Percentiles rank a stretch among this genome's conserved stretches.
Conservation (phyloP, 1,140 invertebrate genomes). For the Paraescarpia echinospica region DNA sequence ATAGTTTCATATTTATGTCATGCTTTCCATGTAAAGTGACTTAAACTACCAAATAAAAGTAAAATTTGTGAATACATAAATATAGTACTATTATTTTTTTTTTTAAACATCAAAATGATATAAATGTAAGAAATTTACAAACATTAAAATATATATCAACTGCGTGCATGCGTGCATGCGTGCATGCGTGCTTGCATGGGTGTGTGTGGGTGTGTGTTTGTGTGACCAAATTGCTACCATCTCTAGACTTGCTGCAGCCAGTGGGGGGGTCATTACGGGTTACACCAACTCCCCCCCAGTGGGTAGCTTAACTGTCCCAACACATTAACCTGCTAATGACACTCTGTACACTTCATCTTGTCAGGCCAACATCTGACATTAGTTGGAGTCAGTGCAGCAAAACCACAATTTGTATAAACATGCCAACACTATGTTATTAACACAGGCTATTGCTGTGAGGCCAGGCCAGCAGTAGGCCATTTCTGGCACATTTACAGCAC, state of each 20-base stretch:
- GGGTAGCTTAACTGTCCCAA: background rate
- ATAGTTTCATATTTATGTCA: no score
- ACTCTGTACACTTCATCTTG: background rate
- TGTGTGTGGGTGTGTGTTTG: no score
- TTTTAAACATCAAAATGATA: no score
- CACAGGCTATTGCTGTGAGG: background rate
- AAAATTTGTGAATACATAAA: no score
- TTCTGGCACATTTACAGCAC: background rate
- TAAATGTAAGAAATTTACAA: no score
- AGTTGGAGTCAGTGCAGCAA: background rate
- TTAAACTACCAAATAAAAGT: no score
- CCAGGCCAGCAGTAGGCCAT: background rate
- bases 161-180: no score
- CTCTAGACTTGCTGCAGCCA: background rate
- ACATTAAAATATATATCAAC: no score
- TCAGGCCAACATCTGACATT: background rate
- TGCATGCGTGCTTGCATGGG: no score
- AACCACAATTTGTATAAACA: slow-evolving; percentile 6
- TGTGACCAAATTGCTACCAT: no score
- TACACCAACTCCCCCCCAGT: background rate
- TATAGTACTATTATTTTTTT: no score
- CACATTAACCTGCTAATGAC: background rate
- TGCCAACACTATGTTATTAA: slow-evolving; percentile 1
- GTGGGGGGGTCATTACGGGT: background rate
- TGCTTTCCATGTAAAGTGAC: no score